A percentile compares a stretch with the other conserved stretches of the same genome.
These are phyloP conservation scores for Lochmaea crataegi DNA, from an alignment of 2,888 invertebrate genomes.

Conservation along the genomic window DNA sequence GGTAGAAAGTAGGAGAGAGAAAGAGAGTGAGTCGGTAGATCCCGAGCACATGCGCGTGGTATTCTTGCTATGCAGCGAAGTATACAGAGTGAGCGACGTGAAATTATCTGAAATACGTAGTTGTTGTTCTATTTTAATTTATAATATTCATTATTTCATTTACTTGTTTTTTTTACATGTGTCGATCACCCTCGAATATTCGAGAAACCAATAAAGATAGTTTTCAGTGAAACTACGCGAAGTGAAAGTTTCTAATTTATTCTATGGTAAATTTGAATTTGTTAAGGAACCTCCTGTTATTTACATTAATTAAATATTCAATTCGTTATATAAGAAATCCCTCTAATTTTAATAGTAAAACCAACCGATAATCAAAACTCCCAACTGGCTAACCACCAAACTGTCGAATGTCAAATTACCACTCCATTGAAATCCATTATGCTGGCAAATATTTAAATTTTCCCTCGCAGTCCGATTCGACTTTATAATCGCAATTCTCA, in stretches of 20 bases:
- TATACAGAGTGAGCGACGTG: no score
- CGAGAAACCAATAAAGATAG: no score
- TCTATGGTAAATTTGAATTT: background rate
- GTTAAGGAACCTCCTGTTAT: background rate
- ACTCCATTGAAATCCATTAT: conserved; percentile 36
- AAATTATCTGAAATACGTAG: no score
- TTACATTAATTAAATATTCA: conserved; percentile 14
- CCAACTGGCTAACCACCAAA: conserved; percentile 23
- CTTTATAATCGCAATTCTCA: conserved; percentile 25
- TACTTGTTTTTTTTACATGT: no score
- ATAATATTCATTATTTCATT: no score
- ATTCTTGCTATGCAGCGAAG: no score
- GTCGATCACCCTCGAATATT: no score
- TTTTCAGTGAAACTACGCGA: background rate
- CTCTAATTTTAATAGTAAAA: conserved; percentile 1
- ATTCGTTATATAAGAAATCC: conserved; percentile 14
- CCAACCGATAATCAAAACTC: background rate
- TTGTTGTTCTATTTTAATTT: no score
- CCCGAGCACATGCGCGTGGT: no score
- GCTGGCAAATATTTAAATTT: conserved; percentile 35
- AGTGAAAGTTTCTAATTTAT: background rate
- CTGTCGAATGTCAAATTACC: conserved; percentile 32
- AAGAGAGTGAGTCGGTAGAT: no score
- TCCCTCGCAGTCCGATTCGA: conserved; percentile 10
- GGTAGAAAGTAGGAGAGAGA: no score